Percentiles rank a stretch among this genome's conserved stretches.
Conservation (phyloP, 2,888 invertebrate species). For the Orthosia incerta region DNA sequence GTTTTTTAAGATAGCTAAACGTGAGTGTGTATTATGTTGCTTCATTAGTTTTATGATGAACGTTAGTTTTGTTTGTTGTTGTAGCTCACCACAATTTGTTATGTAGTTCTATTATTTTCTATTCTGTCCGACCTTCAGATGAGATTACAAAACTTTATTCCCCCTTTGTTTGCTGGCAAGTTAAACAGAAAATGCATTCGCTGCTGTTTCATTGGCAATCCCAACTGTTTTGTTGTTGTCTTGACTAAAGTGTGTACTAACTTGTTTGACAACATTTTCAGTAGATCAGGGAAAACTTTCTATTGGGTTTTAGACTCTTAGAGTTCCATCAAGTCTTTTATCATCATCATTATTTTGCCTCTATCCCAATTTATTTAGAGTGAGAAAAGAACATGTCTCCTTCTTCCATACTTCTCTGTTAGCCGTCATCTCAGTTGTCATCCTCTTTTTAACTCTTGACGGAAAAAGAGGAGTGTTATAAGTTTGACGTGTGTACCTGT, state of each 20-base stretch:
- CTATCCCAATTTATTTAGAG: too few relatives aligned
- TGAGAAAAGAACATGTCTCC: too few relatives aligned
- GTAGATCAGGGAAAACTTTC: not conserved
- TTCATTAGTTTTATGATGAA: conserved; percentile 17
- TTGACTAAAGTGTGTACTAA: not conserved
- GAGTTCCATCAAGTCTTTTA: too few relatives aligned
- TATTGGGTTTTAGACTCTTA: not conserved
- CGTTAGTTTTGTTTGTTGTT: conserved; percentile 20
- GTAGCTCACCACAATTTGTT: not conserved
- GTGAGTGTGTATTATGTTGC: conserved; percentile 1
- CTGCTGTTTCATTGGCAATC: conserved; percentile 5
- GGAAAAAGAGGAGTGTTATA: too few relatives aligned
- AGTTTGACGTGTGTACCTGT: too few relatives aligned
- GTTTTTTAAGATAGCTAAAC: conserved; percentile 2
- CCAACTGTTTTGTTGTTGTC: conserved; percentile 4
- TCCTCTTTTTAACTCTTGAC: too few relatives aligned
- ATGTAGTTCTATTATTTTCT: conserved; percentile 1
- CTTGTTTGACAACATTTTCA: not conserved
- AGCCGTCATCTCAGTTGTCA: too few relatives aligned
- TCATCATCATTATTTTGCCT: too few relatives aligned
- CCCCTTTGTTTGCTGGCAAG: not conserved
- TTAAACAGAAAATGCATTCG: conserved; percentile 12
- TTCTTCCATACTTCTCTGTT: too few relatives aligned
- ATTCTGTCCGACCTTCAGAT: not conserved
- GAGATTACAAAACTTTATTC: conserved; percentile 12